Conservation (phyloP, 2,888 invertebrate genomes). For the Allygus modestus region DNA sequence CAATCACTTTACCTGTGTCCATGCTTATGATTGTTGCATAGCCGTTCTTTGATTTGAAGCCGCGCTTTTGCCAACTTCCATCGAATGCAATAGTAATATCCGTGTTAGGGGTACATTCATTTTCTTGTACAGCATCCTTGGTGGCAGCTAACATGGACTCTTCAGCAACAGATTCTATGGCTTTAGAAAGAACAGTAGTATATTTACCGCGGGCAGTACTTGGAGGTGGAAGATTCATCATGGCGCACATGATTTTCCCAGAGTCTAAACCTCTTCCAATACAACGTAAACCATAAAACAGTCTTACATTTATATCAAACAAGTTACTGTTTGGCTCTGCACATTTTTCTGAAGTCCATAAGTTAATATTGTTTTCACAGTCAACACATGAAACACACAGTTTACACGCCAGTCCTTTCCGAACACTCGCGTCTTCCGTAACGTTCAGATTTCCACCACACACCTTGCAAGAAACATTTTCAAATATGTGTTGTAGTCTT, state of each 20-base stretch:
- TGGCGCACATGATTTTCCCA: slow-evolving; percentile 42
- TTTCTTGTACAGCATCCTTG: slow-evolving; percentile 52
- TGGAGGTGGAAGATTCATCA: slow-evolving; percentile 54
- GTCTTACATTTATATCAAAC: slow-evolving; percentile 57
- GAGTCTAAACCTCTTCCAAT: slow-evolving; percentile 48
- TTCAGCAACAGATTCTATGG: slow-evolving; percentile 37
- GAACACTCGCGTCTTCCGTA: slow-evolving; percentile 21
- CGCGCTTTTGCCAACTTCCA: slow-evolving; percentile 61
- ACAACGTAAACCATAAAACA: slow-evolving; percentile 46
- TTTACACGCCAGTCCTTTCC: slow-evolving; percentile 4
- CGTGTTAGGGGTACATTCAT: slow-evolving; percentile 33
- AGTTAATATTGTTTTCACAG: background rate
- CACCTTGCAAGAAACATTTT: too few relatives aligned
- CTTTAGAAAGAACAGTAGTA: slow-evolving; percentile 5
- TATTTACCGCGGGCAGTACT: slow-evolving; percentile 41
- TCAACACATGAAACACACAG: background rate
- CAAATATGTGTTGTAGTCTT: background rate
- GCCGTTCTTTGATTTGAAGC: slow-evolving; percentile 49
- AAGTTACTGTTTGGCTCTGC: slow-evolving; percentile 22
- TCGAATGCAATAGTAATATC: slow-evolving; percentile 57
- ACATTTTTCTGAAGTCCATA: background rate
- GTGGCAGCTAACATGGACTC: slow-evolving; percentile 52
- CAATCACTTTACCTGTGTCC: slow-evolving; percentile 59
- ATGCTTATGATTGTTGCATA: slow-evolving; percentile 12
- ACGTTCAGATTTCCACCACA: background rate